Evolutionary conservation across 2,888 invertebrate genomes (phyloP), one percentile per base, ranked within the genome.

Genomic region (Dryobota labecula): DNA sequence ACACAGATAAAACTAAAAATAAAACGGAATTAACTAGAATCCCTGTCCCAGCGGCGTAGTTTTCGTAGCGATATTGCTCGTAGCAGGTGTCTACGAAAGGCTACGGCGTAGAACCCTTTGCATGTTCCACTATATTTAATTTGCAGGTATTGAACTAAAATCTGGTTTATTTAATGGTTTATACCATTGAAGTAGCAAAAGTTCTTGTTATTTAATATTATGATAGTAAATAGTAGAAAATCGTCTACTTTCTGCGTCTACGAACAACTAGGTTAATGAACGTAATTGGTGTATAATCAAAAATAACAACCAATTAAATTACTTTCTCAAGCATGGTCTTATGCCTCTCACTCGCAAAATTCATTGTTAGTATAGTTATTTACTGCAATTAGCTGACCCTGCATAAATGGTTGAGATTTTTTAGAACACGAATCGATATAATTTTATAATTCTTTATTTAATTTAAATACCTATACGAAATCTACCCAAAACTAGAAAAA

Each of bases 51-150:
- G 58, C n/a, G 77, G 84, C 62, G 71, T 73, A 76, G 80, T 80
- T 70, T 62, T 75, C 79, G 82, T 79, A 77, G 84, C 71, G 57
- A 76, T 74, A 75, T 82, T 60, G 64, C 74, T 68, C 69, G 84
- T 84, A 86, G 86, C 84, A 84, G 82, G 77, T 84, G 84, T 76
- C 80, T 80, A 78, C 78, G 78, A 82, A 72, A 69, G 65, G 61
- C 82, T 84, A 86, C 84, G 80, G 54, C 84, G 86, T 84, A 84
- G 82, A 60, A 73, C 76, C 85, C 66, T 85, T 84, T 84, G 82
- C 73, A 84, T 84, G 78, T 78, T 77, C 70, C 30, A 69, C 54
- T 69, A 72, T 73, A 49, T 56, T 68, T 81, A 78, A 71, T 80
- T 72, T 70, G n/a, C 45, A 62, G 54, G 38, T 60, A 49, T 56